Percentiles rank a stretch among this genome's conserved stretches.
Conservation (phyloP, 2,113 vertebrate genomes). For the Campylorhamphus procurvoides region DNA sequence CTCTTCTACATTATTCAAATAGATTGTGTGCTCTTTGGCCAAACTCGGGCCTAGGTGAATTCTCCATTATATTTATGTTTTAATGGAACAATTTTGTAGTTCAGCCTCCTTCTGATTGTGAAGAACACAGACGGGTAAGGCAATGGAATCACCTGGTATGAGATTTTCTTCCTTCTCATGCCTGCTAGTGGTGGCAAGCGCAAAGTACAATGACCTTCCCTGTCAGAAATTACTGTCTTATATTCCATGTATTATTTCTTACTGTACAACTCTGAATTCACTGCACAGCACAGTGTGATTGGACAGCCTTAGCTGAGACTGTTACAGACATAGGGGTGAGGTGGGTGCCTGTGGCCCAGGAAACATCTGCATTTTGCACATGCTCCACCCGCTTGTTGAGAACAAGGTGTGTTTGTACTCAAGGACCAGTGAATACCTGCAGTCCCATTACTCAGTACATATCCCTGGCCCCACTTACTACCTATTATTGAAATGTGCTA, state of each 20-base stretch:
- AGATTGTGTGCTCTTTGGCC: neutral
- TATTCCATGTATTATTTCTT: neutral
- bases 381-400: rapidly evolving
- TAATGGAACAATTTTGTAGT: neutral
- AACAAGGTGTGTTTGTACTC: neutral
- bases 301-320: rapidly evolving
- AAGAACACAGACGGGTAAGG: neutral
- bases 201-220: neutral
- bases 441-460: neutral
- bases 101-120: neutral
- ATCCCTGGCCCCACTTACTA: neutral
- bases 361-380: neutral
- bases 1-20: neutral
- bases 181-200: neutral
- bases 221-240: neutral
- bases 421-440: neutral
- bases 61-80: neutral
- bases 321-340: rapidly evolving
- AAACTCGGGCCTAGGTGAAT: neutral
- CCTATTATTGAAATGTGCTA: neutral
- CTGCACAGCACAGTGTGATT: rapidly evolving
- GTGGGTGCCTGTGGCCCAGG: neutral
- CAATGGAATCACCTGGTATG: neutral
- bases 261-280: neutral
- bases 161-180: neutral